Base-by-base conservation (phyloP, 2,888 invertebrate genomes). In the Hipparchia sbordonii region DNA sequence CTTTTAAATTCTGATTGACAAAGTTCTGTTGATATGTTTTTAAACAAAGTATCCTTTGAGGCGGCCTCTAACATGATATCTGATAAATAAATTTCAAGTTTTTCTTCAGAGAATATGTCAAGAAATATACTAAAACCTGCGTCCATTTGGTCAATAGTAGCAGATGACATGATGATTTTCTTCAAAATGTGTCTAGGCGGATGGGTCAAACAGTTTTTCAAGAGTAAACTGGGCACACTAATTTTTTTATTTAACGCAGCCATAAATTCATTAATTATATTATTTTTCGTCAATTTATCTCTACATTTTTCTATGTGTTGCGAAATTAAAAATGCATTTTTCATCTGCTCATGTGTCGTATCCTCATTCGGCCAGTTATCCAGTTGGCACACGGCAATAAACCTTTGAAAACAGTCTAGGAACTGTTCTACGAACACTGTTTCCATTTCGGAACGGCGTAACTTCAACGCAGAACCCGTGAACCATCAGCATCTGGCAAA, bases 261-360 rank as follows among this genome's bases (percentile, higher is more conserved):
- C 23, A 93, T 74, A 80, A 95, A 95, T 62, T 91, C 87, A 59
- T 91, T 86, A 57, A 94, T 86, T 52, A 89, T 79, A 63, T 84
- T 82, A 51, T 86, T 87, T 74, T 90, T 90, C 74, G 91, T 88
- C 51, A 95, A 86, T 80, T 89, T 92, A 67, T 85, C 83, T 7
- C 95, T 82, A 72, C 92, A 88, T 76, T 91, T 92, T 83, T 95
- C 95, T 48, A 96, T 84, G 79, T 95, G 95, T 66, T 83, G 81
- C 52, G 95, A 93, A 74, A 94, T 86, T 75, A 94, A 80, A 76
- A 96, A 95, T 39, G 93, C 90, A 81, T 92, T 94, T 82, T 84
- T 90, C 1, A 95, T 86, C 82, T 95, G 94, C 72, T 89, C 86
- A 68, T 85, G 82, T 54, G 80, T 79, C 4, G 92, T 94, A 0